Percentiles rank a stretch among this genome's conserved stretches.
These are phyloP conservation scores for Sphaerophoria rueppellii DNA, from an alignment of 2,888 invertebrate genomes.

Conservation along the genomic window DNA sequence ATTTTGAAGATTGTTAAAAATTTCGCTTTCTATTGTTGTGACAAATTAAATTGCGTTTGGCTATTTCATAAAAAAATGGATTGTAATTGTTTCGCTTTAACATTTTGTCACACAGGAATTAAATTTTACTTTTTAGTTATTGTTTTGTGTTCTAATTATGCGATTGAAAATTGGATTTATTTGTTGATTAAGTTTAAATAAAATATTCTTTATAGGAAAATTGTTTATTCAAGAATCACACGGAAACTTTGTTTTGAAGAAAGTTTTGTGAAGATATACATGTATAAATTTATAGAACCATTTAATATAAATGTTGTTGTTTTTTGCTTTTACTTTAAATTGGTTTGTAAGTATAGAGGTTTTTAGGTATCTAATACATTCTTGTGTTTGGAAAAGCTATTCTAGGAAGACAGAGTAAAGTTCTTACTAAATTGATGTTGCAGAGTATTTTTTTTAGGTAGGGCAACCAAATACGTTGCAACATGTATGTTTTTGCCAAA, in stretches of 20 bases:
- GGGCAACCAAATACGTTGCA: background rate
- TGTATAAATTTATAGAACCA: slow-evolving; percentile 12
- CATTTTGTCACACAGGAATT: slow-evolving; percentile 23
- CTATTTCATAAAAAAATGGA: slow-evolving; percentile 15
- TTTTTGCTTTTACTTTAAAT: slow-evolving; percentile 13
- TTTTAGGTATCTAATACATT: too few relatives aligned
- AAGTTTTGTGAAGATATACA: background rate
- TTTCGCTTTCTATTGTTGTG: slow-evolving; percentile 37
- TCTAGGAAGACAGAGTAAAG: slow-evolving; percentile 24
- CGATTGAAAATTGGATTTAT: slow-evolving; percentile 6
- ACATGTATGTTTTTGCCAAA: too few relatives aligned
- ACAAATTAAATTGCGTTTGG: slow-evolving; percentile 15
- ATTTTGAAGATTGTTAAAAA: slow-evolving; percentile 42
- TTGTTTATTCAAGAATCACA: background rate
- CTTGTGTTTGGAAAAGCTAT: too few relatives aligned
- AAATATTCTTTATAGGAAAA: background rate
- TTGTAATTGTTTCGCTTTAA: background rate
- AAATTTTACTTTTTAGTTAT: background rate
- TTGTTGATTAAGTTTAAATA: background rate
- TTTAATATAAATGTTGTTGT: slow-evolving; percentile 39
- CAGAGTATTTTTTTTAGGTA: background rate
- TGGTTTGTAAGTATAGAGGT: slow-evolving; percentile 13
- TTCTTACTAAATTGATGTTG: background rate
- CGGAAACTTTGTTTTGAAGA: background rate
- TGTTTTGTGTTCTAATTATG: background rate